Percentiles rank a stretch among this genome's conserved stretches.
Conservation (phyloP, 2,797 vertebrate genomes). For the Chaenodraco wilsoni region DNA sequence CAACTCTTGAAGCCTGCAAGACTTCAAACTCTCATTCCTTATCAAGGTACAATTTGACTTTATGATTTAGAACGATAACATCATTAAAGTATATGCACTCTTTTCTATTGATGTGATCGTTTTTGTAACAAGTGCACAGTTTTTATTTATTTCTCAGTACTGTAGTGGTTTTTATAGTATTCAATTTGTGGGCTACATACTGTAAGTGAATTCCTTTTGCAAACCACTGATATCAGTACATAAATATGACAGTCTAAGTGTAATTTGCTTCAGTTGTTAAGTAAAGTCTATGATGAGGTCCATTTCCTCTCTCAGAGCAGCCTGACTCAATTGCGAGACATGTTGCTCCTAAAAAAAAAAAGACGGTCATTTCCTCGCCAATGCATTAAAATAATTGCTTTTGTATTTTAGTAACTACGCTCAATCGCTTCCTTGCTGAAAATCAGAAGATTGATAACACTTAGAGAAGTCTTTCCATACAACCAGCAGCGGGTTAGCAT, state of each 20-base stretch:
- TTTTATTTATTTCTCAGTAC: conserved; percentile 8
- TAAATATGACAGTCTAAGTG: not conserved
- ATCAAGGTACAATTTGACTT: not conserved
- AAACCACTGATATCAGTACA: conserved; percentile 13
- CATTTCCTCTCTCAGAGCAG: not conserved
- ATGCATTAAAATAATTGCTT: conserved; percentile 2
- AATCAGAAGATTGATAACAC: not conserved
- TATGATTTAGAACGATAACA: conserved; percentile 5
- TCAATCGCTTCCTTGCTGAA: not conserved
- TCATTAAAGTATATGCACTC: not conserved
- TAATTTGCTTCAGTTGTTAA: conserved; percentile 2
- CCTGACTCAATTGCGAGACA: no score
- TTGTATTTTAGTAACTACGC: not conserved
- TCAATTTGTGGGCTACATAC: not conserved
- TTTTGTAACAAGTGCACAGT: conserved; percentile 3
- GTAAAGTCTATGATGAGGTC: not conserved
- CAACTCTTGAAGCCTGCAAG: conserved; percentile 13
- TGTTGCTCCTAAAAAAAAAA: not conserved
- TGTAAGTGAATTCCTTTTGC: not conserved
- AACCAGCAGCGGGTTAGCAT: not conserved
- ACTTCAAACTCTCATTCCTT: not conserved
- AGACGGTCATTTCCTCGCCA: not conserved
- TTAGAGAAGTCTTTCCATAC: no score
- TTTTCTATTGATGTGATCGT: not conserved
- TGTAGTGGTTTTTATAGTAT: not conserved